Base-by-base conservation (phyloP, 2,113 vertebrate genomes). In the Heterocephalus glaber region DNA sequence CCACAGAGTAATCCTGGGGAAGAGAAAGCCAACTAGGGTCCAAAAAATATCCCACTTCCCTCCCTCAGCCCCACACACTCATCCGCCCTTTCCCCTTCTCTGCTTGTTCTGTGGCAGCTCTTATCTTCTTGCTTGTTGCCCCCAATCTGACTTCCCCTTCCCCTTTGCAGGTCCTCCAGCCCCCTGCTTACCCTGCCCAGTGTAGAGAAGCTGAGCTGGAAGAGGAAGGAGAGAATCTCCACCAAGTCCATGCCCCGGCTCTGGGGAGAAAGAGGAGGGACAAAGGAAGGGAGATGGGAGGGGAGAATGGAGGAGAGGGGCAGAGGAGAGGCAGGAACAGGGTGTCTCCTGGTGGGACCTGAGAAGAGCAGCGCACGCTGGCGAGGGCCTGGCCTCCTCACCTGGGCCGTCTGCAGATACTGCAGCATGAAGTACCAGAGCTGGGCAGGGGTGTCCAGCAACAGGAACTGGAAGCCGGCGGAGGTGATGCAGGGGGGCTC, bases 361-460 rank as follows among this genome's bases (percentile, higher is more conserved):
- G 35, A 24, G 58, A 54, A 24, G 30, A 56, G 87, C 24, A 35
- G 26, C 33, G 44, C 2, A 0, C 2, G 0, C 24, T 0, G 1
- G 44, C 30, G 1, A 61, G 3, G 80, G 26, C 49, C 72, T 19
- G 47, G 47, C 14, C 19, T 56, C 54, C 97, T 96, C 93, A 99
- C 99, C 99, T 99, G 99, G 26, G 99, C 99, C 1, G 99, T 99
- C 95, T 99, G 99, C 92, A 99, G 99, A 96, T 99, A 99, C 98
- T 99, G 99, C 84, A 99, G 98, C 91, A 99, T 99, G 95, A 99
- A 99, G 98, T 99, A 99, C 99, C 99, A 99, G 30, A 99, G 98
- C 98, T 99, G 99, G 86, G 99, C 99, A 16, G 99, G 97, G 0
- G 99, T 99, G 98, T 99, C 99, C 96, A 99, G 97, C 0, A 99